A percentile compares a stretch with the other conserved stretches of the same genome.
Evolutionary conservation across 2,888 invertebrate genomes (phyloP).

Genomic region (Clepsis dumicolana): DNA sequence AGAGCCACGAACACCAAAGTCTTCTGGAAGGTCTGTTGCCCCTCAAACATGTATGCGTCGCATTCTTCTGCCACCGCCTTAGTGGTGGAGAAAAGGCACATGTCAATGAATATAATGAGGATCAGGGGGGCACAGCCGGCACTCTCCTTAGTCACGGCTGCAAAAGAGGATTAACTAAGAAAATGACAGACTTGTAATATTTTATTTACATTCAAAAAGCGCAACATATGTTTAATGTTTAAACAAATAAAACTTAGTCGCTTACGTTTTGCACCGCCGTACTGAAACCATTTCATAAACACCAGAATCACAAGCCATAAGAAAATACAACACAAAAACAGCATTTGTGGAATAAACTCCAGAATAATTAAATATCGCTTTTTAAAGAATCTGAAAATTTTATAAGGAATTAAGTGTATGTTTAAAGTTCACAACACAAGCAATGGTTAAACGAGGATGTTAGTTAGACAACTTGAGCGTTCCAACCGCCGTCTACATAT

Average conservation of each 20-base stretch:
- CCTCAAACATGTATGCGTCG: constrained; percentile 84
- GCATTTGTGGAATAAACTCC: constrained; percentile 95
- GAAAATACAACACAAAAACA: constrained; percentile 95
- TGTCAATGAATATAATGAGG: constrained; percentile 92
- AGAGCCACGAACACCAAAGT: constrained; percentile 85
- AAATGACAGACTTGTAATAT: too few species aligned
- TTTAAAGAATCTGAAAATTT: constrained; percentile 85
- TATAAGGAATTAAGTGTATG: not conserved
- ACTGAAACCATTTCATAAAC: constrained; percentile 94
- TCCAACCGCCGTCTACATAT: too few species aligned
- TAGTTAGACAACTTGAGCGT: too few species aligned
- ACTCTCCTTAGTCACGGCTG: constrained; percentile 47
- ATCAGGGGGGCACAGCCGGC: constrained; percentile 90
- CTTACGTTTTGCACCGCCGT: constrained; percentile 67
- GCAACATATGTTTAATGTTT: too few species aligned
- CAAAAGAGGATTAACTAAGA: constrained; percentile 50
- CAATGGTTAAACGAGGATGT: too few species aligned
- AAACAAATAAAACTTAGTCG: too few species aligned
- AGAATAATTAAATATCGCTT: constrained; percentile 87
- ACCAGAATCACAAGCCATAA: constrained; percentile 95
- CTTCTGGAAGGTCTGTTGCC: constrained; percentile 86
- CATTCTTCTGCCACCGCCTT: constrained; percentile 68
- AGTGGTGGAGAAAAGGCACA: constrained; percentile 86
- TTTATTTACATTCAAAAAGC: too few species aligned
- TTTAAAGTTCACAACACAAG: too few species aligned